Conservation (phyloP, 1,140 invertebrate genomes). For the Drosophila oshimai region DNA sequence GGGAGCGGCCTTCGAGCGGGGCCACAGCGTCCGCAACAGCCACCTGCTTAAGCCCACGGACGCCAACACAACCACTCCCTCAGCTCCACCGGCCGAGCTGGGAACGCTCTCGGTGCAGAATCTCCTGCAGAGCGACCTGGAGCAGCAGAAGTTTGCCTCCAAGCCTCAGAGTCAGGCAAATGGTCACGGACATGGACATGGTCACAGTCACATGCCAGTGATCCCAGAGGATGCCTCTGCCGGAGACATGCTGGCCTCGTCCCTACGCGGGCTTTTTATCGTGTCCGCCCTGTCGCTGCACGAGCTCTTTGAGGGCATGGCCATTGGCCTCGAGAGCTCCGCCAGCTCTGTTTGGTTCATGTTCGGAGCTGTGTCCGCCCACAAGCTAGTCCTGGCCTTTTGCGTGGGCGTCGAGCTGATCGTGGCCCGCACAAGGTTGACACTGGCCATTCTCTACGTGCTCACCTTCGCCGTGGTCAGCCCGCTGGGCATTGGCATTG, state of each 20-base stretch:
- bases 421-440: conserved; percentile 86
- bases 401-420: conserved; percentile 92
- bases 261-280: conserved; percentile 89
- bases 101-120: conserved; percentile 61
- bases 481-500: conserved; percentile 90
- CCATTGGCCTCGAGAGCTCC: conserved; percentile 91
- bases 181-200: conserved; percentile 55
- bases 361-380: conserved; percentile 92
- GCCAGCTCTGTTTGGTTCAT: conserved; percentile 90
- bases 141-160: conserved; percentile 64
- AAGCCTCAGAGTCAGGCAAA: conserved; percentile 24
- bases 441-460: conserved; percentile 87
- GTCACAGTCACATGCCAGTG: conserved; percentile 83
- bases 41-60: conserved; percentile 55
- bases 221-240: conserved; percentile 57
- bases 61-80: background rate
- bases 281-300: conserved; percentile 95
- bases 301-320: conserved; percentile 95
- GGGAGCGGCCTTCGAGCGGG: conserved; percentile 70
- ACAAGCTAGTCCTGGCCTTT: conserved; percentile 95
- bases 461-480: conserved; percentile 91
- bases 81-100: background rate
- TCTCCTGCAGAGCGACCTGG: conserved; percentile 57
- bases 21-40: conserved; percentile 73
- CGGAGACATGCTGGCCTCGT: conserved; percentile 86